Evolutionary conservation across 2,113 vertebrate genomes (phyloP), one percentile per base, ranked within the genome.

Genomic region (Garra rufa): DNA sequence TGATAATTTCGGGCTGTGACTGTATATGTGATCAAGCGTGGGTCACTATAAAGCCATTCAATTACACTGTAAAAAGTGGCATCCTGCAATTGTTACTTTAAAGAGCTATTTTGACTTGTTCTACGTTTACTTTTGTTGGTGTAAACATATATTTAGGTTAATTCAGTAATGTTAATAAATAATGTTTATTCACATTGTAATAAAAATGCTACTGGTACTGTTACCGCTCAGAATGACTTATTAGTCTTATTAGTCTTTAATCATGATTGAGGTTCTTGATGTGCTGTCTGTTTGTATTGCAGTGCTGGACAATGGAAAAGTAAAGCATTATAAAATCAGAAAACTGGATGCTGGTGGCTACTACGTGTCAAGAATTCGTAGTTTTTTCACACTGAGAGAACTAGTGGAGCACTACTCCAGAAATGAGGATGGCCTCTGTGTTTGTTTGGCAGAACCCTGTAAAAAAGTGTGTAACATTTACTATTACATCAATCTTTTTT

Each of bases 271-370:
- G 46, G 76, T 28, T 83, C 41, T 87, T 17, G 26, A 73, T 57
- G 17, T 80, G 19, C 24, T 76, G 21, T 87, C 43, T 81, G 50
- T 85, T 50, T 83, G 9, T 78, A 38, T 76, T 43, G 77, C 86
- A 99, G 98, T 99, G 90, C 93, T 96, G 88, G 92, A 97, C 91
- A 85, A 65, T 26, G 87, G 76, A 0, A 90, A 11, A 61, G 97
- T 98, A 90, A 99, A 96, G 90, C 98, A 99, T 92, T 99, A 99
- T 91, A 96, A 95, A 85, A 91, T 99, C 81, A 93, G 5, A 85
- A 94, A 61, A 86, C n/a, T 88, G 75, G 95, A 96, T 0, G 90
- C 84, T 26, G 96, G 93, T 2, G 90, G 85, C 0, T 96, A 96
- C 93, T 98, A 83, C 69, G 87, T 99, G 63, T 92, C 93, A 0